Evolutionary conservation across 2,797 vertebrate genomes (phyloP).

Genomic region (Sparidentex hasta): DNA sequence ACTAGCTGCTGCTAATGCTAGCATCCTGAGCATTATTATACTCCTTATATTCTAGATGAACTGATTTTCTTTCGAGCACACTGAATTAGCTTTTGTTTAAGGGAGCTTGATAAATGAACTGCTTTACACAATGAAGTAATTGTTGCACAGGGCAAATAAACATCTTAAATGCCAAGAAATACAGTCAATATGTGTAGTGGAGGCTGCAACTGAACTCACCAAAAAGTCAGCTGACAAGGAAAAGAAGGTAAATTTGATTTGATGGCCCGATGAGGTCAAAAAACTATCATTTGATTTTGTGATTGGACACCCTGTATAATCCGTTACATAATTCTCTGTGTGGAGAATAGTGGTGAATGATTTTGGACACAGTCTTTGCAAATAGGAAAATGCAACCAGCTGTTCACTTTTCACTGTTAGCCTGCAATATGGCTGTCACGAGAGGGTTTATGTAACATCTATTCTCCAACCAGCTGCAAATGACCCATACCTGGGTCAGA

Average conservation of each 20-base stretch:
- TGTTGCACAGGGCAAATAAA: too few relatives aligned
- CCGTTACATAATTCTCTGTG: background rate
- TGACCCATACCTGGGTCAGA: constrained; percentile 26
- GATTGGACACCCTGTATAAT: background rate
- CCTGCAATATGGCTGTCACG: background rate
- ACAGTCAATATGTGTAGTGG: too few relatives aligned
- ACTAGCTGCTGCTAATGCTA: background rate
- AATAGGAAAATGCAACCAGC: constrained; percentile 35
- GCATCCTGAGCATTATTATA: background rate
- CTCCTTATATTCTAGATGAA: background rate
- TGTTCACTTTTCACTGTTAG: constrained; percentile 31
- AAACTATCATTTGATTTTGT: background rate
- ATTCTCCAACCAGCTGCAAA: constrained; percentile 19
- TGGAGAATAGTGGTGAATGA: background rate
- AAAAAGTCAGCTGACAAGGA: fast-evolving
- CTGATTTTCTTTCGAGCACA: too few relatives aligned
- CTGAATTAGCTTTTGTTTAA: too few relatives aligned
- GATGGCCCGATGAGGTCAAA: background rate
- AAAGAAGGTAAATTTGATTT: background rate
- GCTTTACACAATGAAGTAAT: too few relatives aligned
- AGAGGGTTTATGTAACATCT: constrained; percentile 25
- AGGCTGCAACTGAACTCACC: too few relatives aligned
- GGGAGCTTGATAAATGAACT: too few relatives aligned
- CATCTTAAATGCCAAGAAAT: too few relatives aligned
- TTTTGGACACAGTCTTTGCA: constrained; percentile 15